phyloP scores from a whole-genome alignment of 2,113 vertebrate species.

The Brachyhypopomus gauderio region DNA sequence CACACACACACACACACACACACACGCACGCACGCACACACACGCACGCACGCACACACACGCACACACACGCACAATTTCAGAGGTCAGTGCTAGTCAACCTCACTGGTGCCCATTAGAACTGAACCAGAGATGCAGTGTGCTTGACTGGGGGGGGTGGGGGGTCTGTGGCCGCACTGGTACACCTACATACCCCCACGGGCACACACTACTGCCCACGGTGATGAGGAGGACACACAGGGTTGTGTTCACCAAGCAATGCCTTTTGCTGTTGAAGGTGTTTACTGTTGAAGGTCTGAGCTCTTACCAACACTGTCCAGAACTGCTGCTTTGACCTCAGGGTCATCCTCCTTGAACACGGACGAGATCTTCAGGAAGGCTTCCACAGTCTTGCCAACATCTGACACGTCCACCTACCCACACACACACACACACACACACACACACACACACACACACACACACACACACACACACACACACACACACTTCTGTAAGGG shows the following conservation, averaged over 20 bases:
- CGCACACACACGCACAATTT: background rate
- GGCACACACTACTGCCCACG: too few species aligned
- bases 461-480: background rate
- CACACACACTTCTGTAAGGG: background rate
- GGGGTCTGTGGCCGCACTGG: too few species aligned
- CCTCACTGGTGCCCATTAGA: too few species aligned
- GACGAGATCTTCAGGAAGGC: slow-evolving; percentile 91
- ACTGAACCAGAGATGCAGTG: too few species aligned
- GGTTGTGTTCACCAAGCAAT: background rate
- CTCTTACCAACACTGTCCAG: slow-evolving; percentile 74
- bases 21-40: slow-evolving; percentile 8
- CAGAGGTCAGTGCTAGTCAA: too few species aligned
- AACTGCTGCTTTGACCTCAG: slow-evolving; percentile 80
- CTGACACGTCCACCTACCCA: slow-evolving; percentile 83
- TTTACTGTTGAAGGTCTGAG: background rate
- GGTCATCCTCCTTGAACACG: slow-evolving; percentile 87
- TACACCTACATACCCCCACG: too few species aligned
- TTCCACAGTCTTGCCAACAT: slow-evolving; percentile 83
- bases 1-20: background rate
- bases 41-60: background rate
- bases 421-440: slow-evolving; percentile 8
- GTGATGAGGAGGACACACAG: background rate
- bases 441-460: background rate
- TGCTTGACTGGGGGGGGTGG: too few species aligned
- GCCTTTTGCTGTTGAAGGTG: too few species aligned